Conservation (phyloP, 2,888 invertebrate species). For the Drosophila parthenogenetica region DNA sequence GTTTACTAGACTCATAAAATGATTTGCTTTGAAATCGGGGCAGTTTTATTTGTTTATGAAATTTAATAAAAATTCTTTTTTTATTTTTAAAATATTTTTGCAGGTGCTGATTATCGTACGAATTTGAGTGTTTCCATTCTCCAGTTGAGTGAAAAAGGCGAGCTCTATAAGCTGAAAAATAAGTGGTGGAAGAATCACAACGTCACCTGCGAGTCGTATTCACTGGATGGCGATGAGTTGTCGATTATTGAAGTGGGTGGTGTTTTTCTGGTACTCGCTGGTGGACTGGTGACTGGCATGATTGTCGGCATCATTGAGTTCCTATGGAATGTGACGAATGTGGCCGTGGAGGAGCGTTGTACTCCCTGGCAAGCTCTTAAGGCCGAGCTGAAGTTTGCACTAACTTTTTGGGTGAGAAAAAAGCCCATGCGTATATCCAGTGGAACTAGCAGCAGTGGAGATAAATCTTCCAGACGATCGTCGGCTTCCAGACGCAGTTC, state of each 20-base stretch:
- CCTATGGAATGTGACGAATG: conserved; percentile 92
- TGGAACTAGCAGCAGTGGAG: conserved; percentile 61
- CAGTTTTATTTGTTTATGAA: not conserved
- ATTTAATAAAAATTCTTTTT: not conserved
- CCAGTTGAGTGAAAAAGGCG: conserved; percentile 95
- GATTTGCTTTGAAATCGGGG: not conserved
- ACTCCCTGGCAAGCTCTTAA: conserved; percentile 89
- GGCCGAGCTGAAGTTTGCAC: conserved; percentile 90
- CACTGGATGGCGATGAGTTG: conserved; percentile 83
- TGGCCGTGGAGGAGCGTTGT: conserved; percentile 91
- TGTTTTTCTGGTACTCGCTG: conserved; percentile 93
- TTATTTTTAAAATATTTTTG: conserved; percentile 51
- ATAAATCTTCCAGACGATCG: conserved; percentile 72
- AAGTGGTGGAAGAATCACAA: conserved; percentile 95
- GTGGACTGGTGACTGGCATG: conserved; percentile 90
- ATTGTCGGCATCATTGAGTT: conserved; percentile 93
- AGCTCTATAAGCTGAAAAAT: conserved; percentile 91
- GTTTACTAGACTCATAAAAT: too few species aligned
- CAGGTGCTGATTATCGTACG: conserved; percentile 91
- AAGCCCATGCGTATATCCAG: conserved; percentile 87
- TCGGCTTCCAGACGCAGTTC: conserved; percentile 69
- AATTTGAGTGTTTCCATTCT: conserved; percentile 94
- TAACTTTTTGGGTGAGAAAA: conserved; percentile 90
- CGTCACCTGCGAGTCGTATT: conserved; percentile 82
- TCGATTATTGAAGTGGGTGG: conserved; percentile 92